A percentile compares a stretch with the other conserved stretches of the same genome.
phyloP scores from a whole-genome alignment of 2,888 invertebrate species.

The Elysia crispata region DNA sequence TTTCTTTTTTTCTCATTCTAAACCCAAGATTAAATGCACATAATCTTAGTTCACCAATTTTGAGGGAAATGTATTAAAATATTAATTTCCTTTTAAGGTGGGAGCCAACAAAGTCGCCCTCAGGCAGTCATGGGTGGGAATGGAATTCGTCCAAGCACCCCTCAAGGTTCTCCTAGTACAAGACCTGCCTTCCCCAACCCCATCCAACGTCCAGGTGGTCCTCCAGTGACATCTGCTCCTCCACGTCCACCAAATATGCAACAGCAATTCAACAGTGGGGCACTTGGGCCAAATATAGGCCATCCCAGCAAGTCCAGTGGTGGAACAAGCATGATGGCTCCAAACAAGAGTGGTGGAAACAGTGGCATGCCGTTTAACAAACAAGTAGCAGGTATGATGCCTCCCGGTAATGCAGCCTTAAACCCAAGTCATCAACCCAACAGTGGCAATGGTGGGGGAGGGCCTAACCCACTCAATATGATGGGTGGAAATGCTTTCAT shows the following conservation, averaged over 20 bases:
- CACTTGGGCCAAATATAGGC: background rate
- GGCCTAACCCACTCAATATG: slow-evolving; percentile 34
- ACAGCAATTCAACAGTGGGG: background rate
- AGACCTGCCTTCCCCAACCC: slow-evolving; percentile 64
- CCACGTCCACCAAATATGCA: slow-evolving; percentile 15
- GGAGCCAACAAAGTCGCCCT: slow-evolving; percentile 29
- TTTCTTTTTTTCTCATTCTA: too few species aligned
- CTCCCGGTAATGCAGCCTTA: background rate
- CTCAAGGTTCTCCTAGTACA: slow-evolving; percentile 49
- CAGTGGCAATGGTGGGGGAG: slow-evolving; percentile 3
- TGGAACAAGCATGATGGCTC: too few species aligned
- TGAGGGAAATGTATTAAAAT: too few species aligned
- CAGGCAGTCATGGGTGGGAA: slow-evolving; percentile 36
- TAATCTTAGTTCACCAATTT: too few species aligned
- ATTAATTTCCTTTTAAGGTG: slow-evolving; percentile 18
- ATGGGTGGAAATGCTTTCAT: slow-evolving; percentile 20
- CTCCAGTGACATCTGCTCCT: slow-evolving; percentile 37
- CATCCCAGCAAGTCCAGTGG: background rate
- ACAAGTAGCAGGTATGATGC: background rate
- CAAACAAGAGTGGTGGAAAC: slow-evolving; percentile 32
- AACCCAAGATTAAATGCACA: too few species aligned
- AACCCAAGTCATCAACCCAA: slow-evolving; percentile 5
- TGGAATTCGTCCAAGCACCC: slow-evolving; percentile 40
- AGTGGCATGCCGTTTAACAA: background rate
- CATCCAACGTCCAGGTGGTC: slow-evolving; percentile 65